Conservation (phyloP, 2,888 invertebrate species). For the Mesoligia furuncula region DNA sequence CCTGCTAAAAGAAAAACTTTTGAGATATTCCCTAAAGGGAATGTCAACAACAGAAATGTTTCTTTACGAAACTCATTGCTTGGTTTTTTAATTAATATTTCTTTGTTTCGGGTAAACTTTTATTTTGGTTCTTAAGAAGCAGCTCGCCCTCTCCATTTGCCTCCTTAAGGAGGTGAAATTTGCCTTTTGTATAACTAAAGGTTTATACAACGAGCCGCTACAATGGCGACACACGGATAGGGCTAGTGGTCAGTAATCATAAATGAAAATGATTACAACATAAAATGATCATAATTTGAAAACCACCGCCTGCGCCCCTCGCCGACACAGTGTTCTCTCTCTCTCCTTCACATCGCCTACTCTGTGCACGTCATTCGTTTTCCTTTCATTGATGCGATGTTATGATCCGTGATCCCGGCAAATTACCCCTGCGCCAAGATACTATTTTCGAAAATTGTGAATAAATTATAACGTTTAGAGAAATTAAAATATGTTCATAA, state of each 20-base stretch:
- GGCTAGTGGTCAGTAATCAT: too few relatives aligned
- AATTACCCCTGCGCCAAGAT: background rate
- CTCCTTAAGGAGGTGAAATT: background rate
- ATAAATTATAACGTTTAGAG: background rate
- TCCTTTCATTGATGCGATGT: too few relatives aligned
- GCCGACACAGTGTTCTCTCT: background rate
- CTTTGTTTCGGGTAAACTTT: conserved; percentile 7
- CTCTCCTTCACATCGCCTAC: background rate
- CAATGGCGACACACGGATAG: too few relatives aligned
- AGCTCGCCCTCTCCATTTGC: background rate
- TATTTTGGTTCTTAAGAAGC: too few relatives aligned
- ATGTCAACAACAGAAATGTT: conserved; percentile 22
- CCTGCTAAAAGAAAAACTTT: background rate
- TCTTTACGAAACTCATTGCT: background rate
- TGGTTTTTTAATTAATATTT: background rate
- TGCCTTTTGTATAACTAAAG: background rate
- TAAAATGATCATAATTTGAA: too few relatives aligned
- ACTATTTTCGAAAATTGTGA: background rate
- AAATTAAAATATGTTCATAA: background rate
- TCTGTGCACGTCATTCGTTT: background rate
- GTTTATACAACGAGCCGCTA: too few relatives aligned
- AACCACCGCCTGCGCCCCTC: background rate
- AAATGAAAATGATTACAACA: too few relatives aligned
- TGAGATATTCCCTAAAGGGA: background rate
- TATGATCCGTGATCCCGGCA: too few relatives aligned